Evolutionary conservation across 2,797 vertebrate species (phyloP).

Genomic region (Sebastes diaconus): DNA sequence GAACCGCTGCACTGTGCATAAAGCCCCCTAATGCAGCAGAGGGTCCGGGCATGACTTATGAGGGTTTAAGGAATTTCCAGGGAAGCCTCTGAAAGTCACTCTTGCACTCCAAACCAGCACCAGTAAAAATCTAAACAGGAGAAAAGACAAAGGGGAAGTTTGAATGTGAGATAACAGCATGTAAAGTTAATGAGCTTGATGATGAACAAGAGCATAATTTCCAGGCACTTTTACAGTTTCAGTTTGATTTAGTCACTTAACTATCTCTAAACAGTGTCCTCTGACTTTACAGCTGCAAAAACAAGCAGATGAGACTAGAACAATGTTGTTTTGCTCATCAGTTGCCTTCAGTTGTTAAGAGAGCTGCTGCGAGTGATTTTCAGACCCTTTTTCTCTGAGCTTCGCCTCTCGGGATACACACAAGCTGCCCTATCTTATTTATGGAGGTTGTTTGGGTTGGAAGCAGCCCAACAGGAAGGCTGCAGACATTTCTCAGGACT

Average conservation of each 20-base stretch:
- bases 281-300: neutral
- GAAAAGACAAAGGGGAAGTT: neutral
- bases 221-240: neutral
- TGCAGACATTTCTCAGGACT: neutral
- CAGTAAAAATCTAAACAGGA: constrained; percentile 64
- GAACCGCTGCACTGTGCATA: constrained; percentile 55
- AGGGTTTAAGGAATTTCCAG: constrained; percentile 51
- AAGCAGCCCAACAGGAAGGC: neutral
- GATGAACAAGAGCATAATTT: neutral
- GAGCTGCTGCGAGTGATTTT: neutral
- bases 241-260: neutral
- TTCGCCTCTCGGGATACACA: neutral
- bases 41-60: constrained; percentile 34
- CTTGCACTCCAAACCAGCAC: constrained; percentile 65
- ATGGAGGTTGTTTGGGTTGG: neutral
- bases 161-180: neutral
- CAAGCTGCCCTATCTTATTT: neutral
- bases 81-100: constrained; percentile 59
- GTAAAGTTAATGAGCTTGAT: neutral
- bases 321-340: too few species aligned
- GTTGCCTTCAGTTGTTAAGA: neutral
- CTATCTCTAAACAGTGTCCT: neutral
- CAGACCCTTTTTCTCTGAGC: neutral
- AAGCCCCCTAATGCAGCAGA: constrained; percentile 48
- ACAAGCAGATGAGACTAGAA: too few species aligned